Base-by-base conservation (phyloP, 2,888 invertebrate species). In the Sisyra nigra region DNA sequence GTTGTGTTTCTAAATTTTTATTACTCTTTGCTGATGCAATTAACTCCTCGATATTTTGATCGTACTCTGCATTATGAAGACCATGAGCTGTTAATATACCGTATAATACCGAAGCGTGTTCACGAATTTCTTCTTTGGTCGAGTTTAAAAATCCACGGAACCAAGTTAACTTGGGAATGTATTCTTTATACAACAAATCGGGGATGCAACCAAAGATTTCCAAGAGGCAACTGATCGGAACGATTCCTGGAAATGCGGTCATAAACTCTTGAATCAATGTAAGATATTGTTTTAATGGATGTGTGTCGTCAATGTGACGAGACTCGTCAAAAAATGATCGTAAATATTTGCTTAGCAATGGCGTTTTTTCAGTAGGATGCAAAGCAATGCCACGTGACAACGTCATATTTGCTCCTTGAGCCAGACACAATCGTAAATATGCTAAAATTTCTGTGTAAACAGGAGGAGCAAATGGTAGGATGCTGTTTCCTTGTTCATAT, bases 161-260 rank as follows among this genome's bases (percentile, higher is more conserved):
- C 72, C 81, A 82, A 4, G 72, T 68, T 10, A 78, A 55, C 13
- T 82, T 70, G 29, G 66, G 70, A 2, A 71, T 62, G 56, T 84
- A 76, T 48, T 74, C 69, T 29, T 69, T 55, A 1, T 78, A 71
- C 53, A 88, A 69, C 44, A 73, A 63, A 15, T 77, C 72, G 0
- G 88, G 82, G 8, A 83, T 74, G 46, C 84, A 83, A 33, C 88
- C 88, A n/a, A 89, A 68, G 15, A 88, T 68, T 62, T 92, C 91
- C 50, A 87, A 66, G 55, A 92, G 69, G 51, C 84, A 86, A 44
- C 79, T 76, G 41, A 91, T 59, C 0, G 80, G 66, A 61, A 75
- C 72, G 36, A 72, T 57, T 53, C 72, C 77, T 58, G 81, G 72
- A 53, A 72, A 76, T 17, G 77, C 76, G 45, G 69, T 69, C 40